Evolutionary conservation across 2,888 invertebrate species (phyloP).

Genomic region (Morpho helenor): DNA sequence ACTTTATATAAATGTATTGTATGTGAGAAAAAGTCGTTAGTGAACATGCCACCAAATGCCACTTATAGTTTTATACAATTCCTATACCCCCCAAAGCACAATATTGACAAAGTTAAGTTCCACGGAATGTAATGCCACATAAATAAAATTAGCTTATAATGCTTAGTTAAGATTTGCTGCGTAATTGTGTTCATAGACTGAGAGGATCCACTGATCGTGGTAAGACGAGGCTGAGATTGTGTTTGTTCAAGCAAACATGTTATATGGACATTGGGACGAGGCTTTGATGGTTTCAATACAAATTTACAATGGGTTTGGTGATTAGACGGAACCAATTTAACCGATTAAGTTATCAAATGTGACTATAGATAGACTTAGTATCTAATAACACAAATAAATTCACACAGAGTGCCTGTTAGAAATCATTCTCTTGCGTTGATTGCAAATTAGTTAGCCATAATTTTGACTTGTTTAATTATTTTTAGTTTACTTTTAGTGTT

Average conservation of each 20-base stretch:
- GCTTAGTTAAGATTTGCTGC: slow-evolving; percentile 77
- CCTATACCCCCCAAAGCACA: slow-evolving; percentile 23
- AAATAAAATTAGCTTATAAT: slow-evolving; percentile 75
- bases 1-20: no score
- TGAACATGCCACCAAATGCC: not conserved
- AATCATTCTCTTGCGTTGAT: slow-evolving; percentile 63
- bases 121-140: slow-evolving; percentile 71
- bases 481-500: slow-evolving; percentile 54
- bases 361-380: slow-evolving; percentile 50
- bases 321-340: slow-evolving; percentile 15
- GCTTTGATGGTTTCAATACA: not conserved
- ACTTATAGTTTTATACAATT: not conserved
- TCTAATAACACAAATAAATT: slow-evolving; percentile 58
- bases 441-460: slow-evolving; percentile 69
- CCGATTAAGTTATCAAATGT: slow-evolving; percentile 21
- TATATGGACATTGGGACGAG: not conserved
- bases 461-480: slow-evolving; percentile 59
- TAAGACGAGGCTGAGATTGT: slow-evolving; percentile 17
- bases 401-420: slow-evolving; percentile 76
- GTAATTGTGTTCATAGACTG: slow-evolving; percentile 78
- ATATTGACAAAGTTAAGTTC: slow-evolving; percentile 58
- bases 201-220: slow-evolving; percentile 45
- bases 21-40: no score
- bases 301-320: slow-evolving; percentile 5
- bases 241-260: not conserved